Evolutionary conservation across 2,113 vertebrate genomes (phyloP).

Genomic region (Balaenoptera acutorostrata): DNA sequence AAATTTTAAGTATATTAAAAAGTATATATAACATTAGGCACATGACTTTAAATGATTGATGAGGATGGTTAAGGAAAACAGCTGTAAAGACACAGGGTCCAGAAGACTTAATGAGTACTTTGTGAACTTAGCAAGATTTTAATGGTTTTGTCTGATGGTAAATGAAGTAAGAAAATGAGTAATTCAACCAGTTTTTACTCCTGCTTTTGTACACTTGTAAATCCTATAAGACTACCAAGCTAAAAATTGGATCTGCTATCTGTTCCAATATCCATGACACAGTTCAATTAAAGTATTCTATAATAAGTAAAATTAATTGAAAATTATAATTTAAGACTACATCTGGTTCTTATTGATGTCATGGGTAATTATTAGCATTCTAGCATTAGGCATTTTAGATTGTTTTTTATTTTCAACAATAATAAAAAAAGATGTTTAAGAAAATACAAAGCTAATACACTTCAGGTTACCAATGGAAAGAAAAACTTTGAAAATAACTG

Average conservation of each 20-base stretch:
- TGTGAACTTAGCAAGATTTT: not conserved
- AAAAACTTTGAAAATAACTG: not conserved
- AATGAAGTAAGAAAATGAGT: not conserved
- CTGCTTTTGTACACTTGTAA: not conserved
- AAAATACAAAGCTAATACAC: not conserved
- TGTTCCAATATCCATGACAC: not conserved
- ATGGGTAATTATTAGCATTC: slow-evolving; percentile 1
- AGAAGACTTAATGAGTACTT: not conserved
- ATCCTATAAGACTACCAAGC: not conserved
- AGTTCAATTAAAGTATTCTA: not conserved
- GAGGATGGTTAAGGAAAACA: slow-evolving; percentile 8
- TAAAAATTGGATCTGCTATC: not conserved
- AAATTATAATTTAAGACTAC: slow-evolving; percentile 21
- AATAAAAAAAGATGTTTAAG: not conserved
- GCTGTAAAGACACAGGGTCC: slow-evolving; percentile 3
- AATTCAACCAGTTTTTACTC: not conserved
- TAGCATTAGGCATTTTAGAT: not conserved
- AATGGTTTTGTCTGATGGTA: not conserved
- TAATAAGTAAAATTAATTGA: not conserved
- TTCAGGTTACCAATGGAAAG: not conserved
- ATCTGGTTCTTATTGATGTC: not conserved
- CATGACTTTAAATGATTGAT: not conserved
- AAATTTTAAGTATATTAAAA: slow-evolving; percentile 20
- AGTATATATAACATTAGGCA: not conserved
- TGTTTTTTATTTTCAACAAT: slow-evolving; percentile 47